Conservation (phyloP, 2,797 vertebrate species). For the Myotis planiceps region DNA sequence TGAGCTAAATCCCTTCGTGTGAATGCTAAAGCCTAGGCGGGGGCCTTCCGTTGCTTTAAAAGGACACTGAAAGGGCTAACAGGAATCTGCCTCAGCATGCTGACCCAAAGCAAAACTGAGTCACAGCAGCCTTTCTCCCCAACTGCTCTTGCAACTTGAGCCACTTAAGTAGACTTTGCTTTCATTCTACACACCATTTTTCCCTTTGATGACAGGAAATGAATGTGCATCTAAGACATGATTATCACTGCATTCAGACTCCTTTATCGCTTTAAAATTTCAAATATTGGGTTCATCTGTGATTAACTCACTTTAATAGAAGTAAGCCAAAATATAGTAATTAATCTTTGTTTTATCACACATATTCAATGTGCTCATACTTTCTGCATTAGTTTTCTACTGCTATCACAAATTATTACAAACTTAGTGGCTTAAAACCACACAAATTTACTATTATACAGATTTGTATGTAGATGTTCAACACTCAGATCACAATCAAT, state of each 20-base stretch:
- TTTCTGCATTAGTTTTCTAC: background rate
- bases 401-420: background rate
- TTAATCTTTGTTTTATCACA: background rate
- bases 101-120: background rate
- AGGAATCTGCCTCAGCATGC: background rate
- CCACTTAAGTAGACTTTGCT: background rate
- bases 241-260: background rate
- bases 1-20: background rate
- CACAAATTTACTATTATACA: background rate
- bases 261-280: background rate
- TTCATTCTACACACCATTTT: background rate
- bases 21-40: background rate
- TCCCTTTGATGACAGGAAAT: background rate
- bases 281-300: background rate
- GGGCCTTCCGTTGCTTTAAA: background rate
- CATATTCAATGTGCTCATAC: background rate
- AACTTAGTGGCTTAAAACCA: background rate
- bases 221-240: background rate
- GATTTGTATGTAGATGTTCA: background rate
- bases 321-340: background rate
- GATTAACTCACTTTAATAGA: constrained; percentile 10
- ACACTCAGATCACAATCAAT: background rate
- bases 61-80: background rate
- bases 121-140: background rate
- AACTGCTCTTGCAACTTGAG: background rate